A percentile compares a stretch with the other conserved stretches of the same genome.
phyloP scores from a whole-genome alignment of 2,797 vertebrate species.

The Cynodonichthys magdalenae region DNA sequence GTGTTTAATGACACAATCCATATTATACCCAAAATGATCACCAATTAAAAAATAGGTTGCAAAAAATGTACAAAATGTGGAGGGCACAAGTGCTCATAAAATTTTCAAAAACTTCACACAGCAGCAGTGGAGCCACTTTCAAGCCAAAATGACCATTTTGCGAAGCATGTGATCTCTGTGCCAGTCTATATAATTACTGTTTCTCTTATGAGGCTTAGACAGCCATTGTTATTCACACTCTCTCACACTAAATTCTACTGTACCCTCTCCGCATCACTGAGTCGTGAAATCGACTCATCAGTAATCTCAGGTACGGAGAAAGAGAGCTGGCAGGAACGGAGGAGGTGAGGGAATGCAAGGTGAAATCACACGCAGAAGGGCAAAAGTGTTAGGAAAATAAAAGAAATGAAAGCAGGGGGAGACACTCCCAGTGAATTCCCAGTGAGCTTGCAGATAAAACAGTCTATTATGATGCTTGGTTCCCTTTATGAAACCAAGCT shows the following conservation, averaged over 20 bases:
- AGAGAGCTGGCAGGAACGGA: conserved; percentile 32
- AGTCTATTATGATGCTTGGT: conserved; percentile 38
- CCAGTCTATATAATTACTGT: conserved; percentile 65
- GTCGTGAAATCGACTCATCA: conserved; percentile 79
- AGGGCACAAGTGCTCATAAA: neutral
- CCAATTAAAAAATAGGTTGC: no score
- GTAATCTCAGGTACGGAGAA: conserved; percentile 67
- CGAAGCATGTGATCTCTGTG: conserved; percentile 46
- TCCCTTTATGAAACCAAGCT: conserved; percentile 44
- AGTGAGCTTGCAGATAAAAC: conserved; percentile 47
- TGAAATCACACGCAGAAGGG: conserved; percentile 49
- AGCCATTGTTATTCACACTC: conserved; percentile 75
- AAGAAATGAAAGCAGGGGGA: conserved; percentile 30
- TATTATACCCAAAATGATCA: no score
- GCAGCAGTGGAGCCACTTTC: conserved; percentile 18
- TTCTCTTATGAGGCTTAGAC: conserved; percentile 59
- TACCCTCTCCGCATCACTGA: conserved; percentile 73
- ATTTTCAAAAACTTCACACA: conserved; percentile 34
- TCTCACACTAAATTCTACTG: conserved; percentile 68
- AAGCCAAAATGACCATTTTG: conserved; percentile 53
- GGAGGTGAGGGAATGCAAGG: conserved; percentile 13
- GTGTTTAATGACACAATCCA: no score
- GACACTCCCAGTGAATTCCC: conserved; percentile 35
- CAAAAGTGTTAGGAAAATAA: conserved; percentile 34
- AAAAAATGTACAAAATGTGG: no score